Evolutionary conservation across 2,888 invertebrate species (phyloP).

Genomic region (Ophioninae sp.): DNA sequence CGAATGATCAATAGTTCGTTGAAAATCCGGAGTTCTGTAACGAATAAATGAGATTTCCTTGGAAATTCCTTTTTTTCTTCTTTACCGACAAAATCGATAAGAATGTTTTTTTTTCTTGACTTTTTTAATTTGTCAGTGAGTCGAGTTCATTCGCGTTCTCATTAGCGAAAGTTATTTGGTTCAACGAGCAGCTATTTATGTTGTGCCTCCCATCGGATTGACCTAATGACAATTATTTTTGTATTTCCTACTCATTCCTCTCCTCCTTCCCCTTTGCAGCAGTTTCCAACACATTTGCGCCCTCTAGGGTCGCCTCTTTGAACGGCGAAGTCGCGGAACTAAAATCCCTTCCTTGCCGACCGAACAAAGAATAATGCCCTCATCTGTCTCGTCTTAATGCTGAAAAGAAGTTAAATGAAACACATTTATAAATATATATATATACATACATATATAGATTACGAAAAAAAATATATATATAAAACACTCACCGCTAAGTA

Average conservation of each 20-base stretch:
- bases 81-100: too few species aligned
- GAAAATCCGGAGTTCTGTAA: too few species aligned
- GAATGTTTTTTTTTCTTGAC: too few species aligned
- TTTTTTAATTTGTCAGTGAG: too few species aligned
- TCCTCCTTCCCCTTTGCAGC: background rate
- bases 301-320: background rate
- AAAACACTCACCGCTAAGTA: constrained; percentile 59
- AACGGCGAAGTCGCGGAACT: constrained; percentile 19
- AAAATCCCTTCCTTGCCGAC: constrained; percentile 19
- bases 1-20: too few species aligned
- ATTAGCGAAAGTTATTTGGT: constrained; percentile 66
- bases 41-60: too few species aligned
- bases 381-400: constrained; percentile 63
- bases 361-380: constrained; percentile 29
- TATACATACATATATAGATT: too few species aligned
- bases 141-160: too few species aligned
- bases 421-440: too few species aligned
- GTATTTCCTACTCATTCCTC: constrained; percentile 49
- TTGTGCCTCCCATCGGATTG: constrained; percentile 79
- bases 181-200: constrained; percentile 57
- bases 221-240: constrained; percentile 71
- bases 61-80: too few species aligned
- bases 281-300: too few species aligned
- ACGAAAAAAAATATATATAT: constrained; percentile 6
- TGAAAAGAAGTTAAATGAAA: background rate